These are phyloP conservation scores for Pteronura brasiliensis DNA, from an alignment of 2,113 vertebrate genomes.

Conservation along the genomic window DNA sequence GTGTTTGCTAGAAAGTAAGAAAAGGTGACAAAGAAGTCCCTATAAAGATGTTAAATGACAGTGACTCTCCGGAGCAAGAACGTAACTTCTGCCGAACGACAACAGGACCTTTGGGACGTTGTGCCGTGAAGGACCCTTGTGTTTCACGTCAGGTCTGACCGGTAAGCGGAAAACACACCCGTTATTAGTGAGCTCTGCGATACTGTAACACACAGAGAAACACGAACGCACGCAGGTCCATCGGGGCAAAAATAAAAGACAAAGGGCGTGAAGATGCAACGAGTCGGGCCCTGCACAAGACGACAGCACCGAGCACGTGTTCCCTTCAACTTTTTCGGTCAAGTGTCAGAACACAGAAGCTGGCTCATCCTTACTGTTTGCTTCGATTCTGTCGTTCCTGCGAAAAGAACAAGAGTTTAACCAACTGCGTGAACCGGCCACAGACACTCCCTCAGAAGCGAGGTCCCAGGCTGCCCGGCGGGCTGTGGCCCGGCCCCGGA, in stretches of 20 bases:
- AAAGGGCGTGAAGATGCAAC: conserved; percentile 85
- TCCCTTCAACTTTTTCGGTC: conserved; percentile 75
- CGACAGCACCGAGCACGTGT: conserved; percentile 86
- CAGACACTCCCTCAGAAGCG: neutral
- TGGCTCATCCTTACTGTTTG: conserved; percentile 91
- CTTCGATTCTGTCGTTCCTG: conserved; percentile 95
- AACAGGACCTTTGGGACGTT: conserved; percentile 74
- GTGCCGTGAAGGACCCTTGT: conserved; percentile 63
- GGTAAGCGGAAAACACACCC: conserved; percentile 79
- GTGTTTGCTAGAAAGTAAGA: conserved; percentile 32
- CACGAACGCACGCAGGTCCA: conserved; percentile 82
- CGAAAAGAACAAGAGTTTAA: conserved; percentile 17
- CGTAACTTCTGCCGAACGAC: conserved; percentile 73
- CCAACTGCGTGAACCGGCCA: accelerated
- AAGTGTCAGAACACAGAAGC: conserved; percentile 83
- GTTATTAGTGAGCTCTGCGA: conserved; percentile 88
- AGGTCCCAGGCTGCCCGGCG: accelerated
- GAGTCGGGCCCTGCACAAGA: conserved; percentile 88
- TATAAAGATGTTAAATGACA: conserved; percentile 53
- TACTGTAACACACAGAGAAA: conserved; percentile 81
- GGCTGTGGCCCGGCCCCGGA: too few species aligned
- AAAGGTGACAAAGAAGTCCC: conserved; percentile 32
- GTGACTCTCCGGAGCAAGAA: conserved; percentile 64
- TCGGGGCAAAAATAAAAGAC: conserved; percentile 82
- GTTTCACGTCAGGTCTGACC: conserved; percentile 72